These are phyloP conservation scores for Steinernema carpocapsae DNA, from an alignment of 2,888 invertebrate genomes.

Conservation along the genomic window DNA sequence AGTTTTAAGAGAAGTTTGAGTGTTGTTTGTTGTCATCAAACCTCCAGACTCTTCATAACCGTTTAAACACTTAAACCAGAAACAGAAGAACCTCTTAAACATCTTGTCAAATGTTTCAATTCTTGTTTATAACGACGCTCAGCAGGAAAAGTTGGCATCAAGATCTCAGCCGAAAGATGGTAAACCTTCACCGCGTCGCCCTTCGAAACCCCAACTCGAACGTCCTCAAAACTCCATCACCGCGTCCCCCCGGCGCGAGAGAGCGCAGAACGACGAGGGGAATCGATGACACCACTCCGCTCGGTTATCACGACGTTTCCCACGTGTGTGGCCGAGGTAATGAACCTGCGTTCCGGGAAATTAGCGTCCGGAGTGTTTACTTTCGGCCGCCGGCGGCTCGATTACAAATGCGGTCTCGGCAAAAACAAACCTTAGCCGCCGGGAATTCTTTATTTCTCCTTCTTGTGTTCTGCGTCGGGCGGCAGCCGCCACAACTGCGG, in stretches of 20 bases:
- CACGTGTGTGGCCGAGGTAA: conserved; percentile 9
- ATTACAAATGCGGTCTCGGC: neutral
- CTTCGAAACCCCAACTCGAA: neutral
- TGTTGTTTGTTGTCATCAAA: too few relatives aligned
- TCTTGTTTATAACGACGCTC: conserved; percentile 1
- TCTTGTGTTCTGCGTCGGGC: neutral
- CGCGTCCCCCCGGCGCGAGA: conserved; percentile 3
- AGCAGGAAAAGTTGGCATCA: conserved; percentile 30
- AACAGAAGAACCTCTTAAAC: too few relatives aligned
- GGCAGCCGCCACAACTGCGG: conserved; percentile 5
- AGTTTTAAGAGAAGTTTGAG: too few relatives aligned
- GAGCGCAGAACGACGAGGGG: conserved; percentile 3
- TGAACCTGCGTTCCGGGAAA: too few relatives aligned
- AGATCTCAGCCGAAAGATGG: conserved; percentile 33
- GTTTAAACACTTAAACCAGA: too few relatives aligned
- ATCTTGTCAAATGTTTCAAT: too few relatives aligned
- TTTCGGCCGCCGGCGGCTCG: neutral
- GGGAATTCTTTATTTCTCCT: too few relatives aligned
- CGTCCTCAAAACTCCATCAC: neutral
- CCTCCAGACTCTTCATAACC: too few relatives aligned
- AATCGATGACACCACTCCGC: neutral
- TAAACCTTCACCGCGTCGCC: conserved; percentile 32
- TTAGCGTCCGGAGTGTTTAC: neutral
- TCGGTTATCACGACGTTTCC: neutral
- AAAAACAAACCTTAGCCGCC: neutral